Evolutionary conservation across 1,140 invertebrate genomes (phyloP), one percentile per base, ranked within the genome.

Genomic region (Eufriesea mexicana): DNA sequence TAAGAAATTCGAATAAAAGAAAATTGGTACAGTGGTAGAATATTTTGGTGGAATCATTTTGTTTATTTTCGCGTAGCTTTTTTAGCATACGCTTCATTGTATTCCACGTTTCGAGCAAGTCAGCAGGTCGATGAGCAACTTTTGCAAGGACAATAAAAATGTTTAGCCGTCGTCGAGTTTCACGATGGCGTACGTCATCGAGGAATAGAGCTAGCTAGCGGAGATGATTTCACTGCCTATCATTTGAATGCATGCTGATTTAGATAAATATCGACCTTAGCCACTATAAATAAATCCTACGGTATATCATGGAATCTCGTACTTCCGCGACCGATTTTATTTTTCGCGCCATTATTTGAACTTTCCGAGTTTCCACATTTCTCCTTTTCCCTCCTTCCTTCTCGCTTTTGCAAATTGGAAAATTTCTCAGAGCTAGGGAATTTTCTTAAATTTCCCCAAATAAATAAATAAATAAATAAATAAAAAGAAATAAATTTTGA

Each of bases 221-320:
- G 20, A 73, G 25, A 67, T 77, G 75, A 67, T 77, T 77, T 77
- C 75, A 77, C 55, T 51, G 23, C 62, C 23, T 67, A 67, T 55
- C 49, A 47, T 61, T 62, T 10, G 45, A 8, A 23, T 25, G 45
- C 25, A 66, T 47, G 45, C 62, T 51, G 51, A 77, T 77, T 51
- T 14, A 42, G 75, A 77, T 77, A 67, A 67, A 67, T 55, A 77
- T 77, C 51, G 75, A 55, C 62, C 62, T 77, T 54, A 61, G 57
- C 12, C 12, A 42, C 23, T 42, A 55, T 55, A 77, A 67, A 67
- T 67, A 67, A 28, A 28, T 51, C 5, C 8, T 35, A 28, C 0
- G n/a, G 1, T 51, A 28, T 4, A 20, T 51, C 18, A 51, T 28
- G 20, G 16, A 51, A 20, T 20, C 45, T 20, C 8, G 20, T 49